Evolutionary conservation across 23 tunicate genomes (phyloP).

Genomic region (Styela clava): DNA sequence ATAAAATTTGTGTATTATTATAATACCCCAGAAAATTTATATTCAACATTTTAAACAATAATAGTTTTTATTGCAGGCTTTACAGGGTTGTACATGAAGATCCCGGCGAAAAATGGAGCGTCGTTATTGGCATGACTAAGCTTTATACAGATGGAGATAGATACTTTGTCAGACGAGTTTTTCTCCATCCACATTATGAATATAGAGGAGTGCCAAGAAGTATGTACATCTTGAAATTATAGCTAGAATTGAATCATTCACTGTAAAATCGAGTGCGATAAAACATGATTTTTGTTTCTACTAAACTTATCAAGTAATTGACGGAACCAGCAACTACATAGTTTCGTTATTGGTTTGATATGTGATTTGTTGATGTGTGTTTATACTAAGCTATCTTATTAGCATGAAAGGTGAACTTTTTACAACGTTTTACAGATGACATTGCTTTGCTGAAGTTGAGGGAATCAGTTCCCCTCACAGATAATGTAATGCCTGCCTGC

Average conservation of each 20-base stretch:
- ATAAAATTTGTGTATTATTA: no score
- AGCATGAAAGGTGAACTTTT: no score
- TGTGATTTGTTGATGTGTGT: no score
- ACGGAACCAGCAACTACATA: no score
- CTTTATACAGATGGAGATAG: slow-evolving; percentile 50
- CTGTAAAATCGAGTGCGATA: no score
- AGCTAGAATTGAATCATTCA: no score
- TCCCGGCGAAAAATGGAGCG: slow-evolving; percentile 75
- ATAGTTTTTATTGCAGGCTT: not conserved
- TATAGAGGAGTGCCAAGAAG: slow-evolving; percentile 43
- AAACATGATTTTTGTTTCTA: no score
- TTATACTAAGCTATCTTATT: no score
- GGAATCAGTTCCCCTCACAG: slow-evolving; percentile 18
- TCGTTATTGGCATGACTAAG: slow-evolving; percentile 64
- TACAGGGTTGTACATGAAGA: slow-evolving; percentile 35
- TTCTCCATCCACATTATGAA: slow-evolving; percentile 44
- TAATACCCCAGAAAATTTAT: no score
- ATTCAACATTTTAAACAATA: no score
- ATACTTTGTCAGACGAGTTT: slow-evolving; percentile 33
- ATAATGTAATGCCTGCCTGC: slow-evolving; percentile 52
- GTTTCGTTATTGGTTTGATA: no score
- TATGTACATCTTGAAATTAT: not conserved
- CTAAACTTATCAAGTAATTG: no score
- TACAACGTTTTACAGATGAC: slow-evolving; percentile 41
- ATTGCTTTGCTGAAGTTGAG: slow-evolving; percentile 62